Conservation (phyloP, 2,888 invertebrate genomes). For the Hofmannophila pseudospretella region DNA sequence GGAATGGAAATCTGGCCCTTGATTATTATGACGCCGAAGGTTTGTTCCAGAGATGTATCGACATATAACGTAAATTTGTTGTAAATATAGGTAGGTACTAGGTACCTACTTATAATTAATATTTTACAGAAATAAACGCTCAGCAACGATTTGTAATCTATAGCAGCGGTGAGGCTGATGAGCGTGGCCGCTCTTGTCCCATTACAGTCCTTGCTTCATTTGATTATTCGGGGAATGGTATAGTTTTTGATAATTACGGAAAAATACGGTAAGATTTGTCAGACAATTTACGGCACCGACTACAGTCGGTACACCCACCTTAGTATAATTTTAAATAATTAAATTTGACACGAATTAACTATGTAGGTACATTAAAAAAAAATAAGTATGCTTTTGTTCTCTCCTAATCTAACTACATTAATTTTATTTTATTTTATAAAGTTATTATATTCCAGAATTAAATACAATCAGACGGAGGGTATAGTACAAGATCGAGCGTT, state of each 20-base stretch:
- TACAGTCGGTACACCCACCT: too few relatives aligned
- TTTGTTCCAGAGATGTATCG: too few relatives aligned
- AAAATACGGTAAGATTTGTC: constrained; percentile 58
- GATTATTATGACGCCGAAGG: constrained; percentile 67
- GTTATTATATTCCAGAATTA: too few relatives aligned
- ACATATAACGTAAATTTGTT: constrained; percentile 9
- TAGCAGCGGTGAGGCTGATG: constrained; percentile 59
- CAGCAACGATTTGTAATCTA: constrained; percentile 60
- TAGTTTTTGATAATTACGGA: constrained; percentile 63
- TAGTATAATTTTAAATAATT: too few relatives aligned
- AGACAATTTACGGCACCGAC: too few relatives aligned
- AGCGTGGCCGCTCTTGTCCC: constrained; percentile 49
- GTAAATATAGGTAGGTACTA: background rate
- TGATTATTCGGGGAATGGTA: constrained; percentile 62
- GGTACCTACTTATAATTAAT: too few relatives aligned
- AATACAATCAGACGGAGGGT: constrained; percentile 72
- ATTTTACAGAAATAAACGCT: constrained; percentile 61
- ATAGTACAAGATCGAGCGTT: constrained; percentile 54
- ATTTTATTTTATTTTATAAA: too few relatives aligned
- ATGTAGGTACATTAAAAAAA: too few relatives aligned
- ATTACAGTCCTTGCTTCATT: constrained; percentile 58
- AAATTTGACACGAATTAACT: too few relatives aligned
- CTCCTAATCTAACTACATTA: too few relatives aligned
- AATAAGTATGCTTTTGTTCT: too few relatives aligned
- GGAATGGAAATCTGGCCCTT: constrained; percentile 53